Evolutionary conservation across 1,140 invertebrate genomes (phyloP).

Genomic region (Cotesia typhae): DNA sequence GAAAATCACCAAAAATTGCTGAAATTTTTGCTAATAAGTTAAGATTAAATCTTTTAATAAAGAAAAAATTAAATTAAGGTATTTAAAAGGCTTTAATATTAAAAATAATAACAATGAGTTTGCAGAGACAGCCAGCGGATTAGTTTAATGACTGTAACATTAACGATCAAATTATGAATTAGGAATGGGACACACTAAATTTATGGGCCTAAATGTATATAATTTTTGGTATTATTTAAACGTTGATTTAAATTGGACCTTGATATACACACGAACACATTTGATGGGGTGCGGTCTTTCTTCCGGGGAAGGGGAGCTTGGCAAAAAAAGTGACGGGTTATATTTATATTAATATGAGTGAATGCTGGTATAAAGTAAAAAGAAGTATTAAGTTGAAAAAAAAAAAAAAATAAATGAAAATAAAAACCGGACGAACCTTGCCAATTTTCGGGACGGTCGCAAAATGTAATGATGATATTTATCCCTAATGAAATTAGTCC

Average conservation of each 20-base stretch:
- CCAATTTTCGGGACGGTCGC: conserved; percentile 56
- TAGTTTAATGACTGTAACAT: no score
- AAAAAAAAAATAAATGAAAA: background rate
- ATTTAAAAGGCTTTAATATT: no score
- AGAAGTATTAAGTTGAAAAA: background rate
- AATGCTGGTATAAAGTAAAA: conserved; percentile 16
- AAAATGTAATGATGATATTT: conserved; percentile 60
- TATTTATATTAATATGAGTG: background rate
- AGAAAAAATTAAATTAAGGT: no score
- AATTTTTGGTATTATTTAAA: background rate
- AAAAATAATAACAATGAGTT: no score
- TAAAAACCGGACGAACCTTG: conserved; percentile 30
- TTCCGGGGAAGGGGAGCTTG: conserved; percentile 20
- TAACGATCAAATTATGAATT: no score
- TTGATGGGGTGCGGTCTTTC: conserved; percentile 20
- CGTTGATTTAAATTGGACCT: conserved; percentile 11
- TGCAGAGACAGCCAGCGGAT: no score
- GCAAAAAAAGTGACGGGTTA: background rate
- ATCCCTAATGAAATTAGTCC: conserved; percentile 63
- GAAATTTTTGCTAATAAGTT: no score
- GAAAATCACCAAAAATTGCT: no score
- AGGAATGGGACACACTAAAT: no score
- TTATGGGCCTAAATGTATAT: background rate
- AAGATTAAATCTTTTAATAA: no score
- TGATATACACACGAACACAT: background rate